phyloP scores from a whole-genome alignment of 1,140 invertebrate genomes.

The Wiebesia pumilae region DNA sequence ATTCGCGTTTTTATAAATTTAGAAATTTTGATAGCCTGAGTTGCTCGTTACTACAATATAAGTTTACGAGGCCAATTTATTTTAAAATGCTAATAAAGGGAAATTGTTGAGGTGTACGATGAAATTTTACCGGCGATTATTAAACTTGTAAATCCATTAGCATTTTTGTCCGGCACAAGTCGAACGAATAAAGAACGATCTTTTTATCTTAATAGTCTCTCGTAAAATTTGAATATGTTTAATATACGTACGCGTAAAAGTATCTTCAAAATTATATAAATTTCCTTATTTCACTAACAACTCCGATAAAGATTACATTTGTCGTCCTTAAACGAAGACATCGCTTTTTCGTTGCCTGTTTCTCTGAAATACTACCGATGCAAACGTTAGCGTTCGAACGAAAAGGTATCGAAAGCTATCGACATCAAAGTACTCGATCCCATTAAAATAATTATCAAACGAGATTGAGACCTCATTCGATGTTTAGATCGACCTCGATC shows the following conservation, averaged over 20 bases:
- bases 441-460: not conserved
- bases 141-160: not conserved
- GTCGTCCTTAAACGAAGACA: not conserved
- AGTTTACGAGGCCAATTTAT: not conserved
- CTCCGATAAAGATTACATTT: slow-evolving; percentile 1
- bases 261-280: not conserved
- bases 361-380: too few species aligned
- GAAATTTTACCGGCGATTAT: not conserved
- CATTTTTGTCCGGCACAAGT: not conserved
- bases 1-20: not conserved
- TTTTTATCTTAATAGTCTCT: slow-evolving; percentile 19
- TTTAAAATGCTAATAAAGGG: too few species aligned
- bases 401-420: not conserved
- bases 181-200: not conserved
- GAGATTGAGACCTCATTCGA: not conserved
- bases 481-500: not conserved
- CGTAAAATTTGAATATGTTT: slow-evolving; percentile 7
- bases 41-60: not conserved
- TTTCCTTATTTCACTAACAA: not conserved
- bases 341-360: not conserved
- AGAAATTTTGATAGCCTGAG: not conserved
- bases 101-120: not conserved
- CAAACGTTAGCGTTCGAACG: too few species aligned
- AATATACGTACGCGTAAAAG: not conserved
- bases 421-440: not conserved